Evolutionary conservation across 1,140 invertebrate species (phyloP).

Genomic region (Dendrolimus punctatus): DNA sequence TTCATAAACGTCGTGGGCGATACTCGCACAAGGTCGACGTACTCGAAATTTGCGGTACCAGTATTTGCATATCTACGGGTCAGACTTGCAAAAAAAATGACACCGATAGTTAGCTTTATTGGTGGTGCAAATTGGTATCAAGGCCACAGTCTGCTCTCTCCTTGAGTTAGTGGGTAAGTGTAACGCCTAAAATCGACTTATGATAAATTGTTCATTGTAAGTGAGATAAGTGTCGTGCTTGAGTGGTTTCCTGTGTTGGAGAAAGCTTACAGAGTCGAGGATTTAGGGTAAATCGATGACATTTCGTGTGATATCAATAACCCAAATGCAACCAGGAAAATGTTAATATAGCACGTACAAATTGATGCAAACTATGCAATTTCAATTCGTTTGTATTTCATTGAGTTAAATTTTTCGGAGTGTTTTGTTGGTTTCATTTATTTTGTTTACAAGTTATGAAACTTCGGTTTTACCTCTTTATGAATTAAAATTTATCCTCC

Average conservation of each 20-base stretch:
- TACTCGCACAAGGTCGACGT: slow-evolving; percentile 55
- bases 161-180: slow-evolving; percentile 64
- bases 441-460: no score
- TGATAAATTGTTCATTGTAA: slow-evolving; percentile 67
- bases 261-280: slow-evolving; percentile 42
- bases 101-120: slow-evolving; percentile 44
- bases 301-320: slow-evolving; percentile 5
- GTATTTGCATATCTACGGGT: slow-evolving; percentile 58
- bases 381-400: no score
- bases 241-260: slow-evolving; percentile 60
- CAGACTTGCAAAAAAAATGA: slow-evolving; percentile 59
- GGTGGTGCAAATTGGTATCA: slow-evolving; percentile 60
- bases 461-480: no score
- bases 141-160: slow-evolving; percentile 56
- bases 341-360: no score
- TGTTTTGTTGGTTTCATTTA: no score
- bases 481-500: no score
- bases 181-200: slow-evolving; percentile 66
- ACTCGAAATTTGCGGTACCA: slow-evolving; percentile 64
- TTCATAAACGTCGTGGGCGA: slow-evolving; percentile 56
- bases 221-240: slow-evolving; percentile 60
- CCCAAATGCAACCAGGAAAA: no score
- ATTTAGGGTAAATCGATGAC: slow-evolving; percentile 32
- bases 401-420: no score
- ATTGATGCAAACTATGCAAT: no score